These are phyloP conservation scores for Creontiades dilutus DNA, from an alignment of 2,888 invertebrate genomes.

Conservation along the genomic window DNA sequence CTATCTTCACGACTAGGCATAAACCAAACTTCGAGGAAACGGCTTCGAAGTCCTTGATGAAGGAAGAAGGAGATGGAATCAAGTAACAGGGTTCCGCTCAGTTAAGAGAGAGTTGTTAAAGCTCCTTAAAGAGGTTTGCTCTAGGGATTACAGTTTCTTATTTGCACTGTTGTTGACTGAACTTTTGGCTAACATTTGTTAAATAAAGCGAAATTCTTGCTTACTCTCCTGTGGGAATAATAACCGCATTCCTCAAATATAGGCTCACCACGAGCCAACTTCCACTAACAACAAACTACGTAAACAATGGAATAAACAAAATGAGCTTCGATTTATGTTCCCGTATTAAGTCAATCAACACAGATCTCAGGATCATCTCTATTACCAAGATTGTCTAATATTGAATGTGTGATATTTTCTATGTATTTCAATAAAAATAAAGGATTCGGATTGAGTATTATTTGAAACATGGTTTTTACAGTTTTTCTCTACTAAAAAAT, in stretches of 20 bases:
- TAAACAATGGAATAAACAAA: no score
- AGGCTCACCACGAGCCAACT: background rate
- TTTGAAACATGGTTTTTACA: no score
- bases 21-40: constrained; percentile 33
- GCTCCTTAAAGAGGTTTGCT: constrained; percentile 55
- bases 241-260: background rate
- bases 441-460: no score
- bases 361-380: no score
- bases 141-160: constrained; percentile 53
- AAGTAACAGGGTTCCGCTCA: constrained; percentile 18
- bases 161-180: constrained; percentile 44
- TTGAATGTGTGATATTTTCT: no score
- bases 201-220: background rate
- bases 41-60: constrained; percentile 35
- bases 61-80: constrained; percentile 30
- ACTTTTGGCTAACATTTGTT: constrained; percentile 35
- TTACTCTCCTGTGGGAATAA: constrained; percentile 7
- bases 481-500: no score
- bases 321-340: no score
- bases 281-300: background rate
- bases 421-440: no score
- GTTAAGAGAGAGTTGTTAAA: constrained; percentile 43
- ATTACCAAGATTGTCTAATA: no score
- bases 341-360: no score
- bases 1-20: constrained; percentile 17